A percentile compares a stretch with the other conserved stretches of the same genome.
These are phyloP conservation scores for Polyploca ridens DNA, from an alignment of 2,888 invertebrate genomes.

Conservation along the genomic window DNA sequence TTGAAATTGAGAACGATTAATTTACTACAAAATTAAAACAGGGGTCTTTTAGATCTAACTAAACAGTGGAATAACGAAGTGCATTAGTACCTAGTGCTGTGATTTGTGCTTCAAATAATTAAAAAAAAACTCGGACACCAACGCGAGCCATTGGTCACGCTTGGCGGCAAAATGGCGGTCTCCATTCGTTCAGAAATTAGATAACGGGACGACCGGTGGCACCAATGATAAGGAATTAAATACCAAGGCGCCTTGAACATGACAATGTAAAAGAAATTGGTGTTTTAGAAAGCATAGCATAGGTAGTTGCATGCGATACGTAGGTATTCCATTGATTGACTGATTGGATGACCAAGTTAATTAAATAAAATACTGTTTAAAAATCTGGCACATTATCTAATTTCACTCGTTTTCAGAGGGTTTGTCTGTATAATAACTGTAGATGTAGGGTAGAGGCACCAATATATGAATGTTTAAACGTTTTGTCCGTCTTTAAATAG, in stretches of 20 bases:
- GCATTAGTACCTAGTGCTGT: not conserved
- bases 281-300: constrained; percentile 63
- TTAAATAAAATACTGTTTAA: too few species aligned
- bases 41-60: not conserved
- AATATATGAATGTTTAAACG: too few species aligned
- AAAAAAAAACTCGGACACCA: constrained; percentile 31
- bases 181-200: constrained; percentile 65
- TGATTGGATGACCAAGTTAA: not conserved
- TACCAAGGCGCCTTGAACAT: constrained; percentile 47
- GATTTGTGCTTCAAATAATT: constrained; percentile 4
- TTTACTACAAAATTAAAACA: too few species aligned
- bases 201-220: constrained; percentile 66
- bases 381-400: not conserved
- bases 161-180: constrained; percentile 42
- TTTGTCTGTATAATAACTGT: too few species aligned
- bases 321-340: not conserved
- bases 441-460: too few species aligned
- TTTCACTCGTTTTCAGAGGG: not conserved
- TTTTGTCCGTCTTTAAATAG: too few species aligned
- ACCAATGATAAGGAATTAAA: constrained; percentile 71
- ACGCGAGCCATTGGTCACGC: constrained; percentile 50
- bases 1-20: too few species aligned
- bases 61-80: not conserved
- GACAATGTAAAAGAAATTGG: constrained; percentile 62
- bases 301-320: constrained; percentile 38